Base-by-base conservation (phyloP, 2,888 invertebrate species). In the Pantelozetes paolii region DNA sequence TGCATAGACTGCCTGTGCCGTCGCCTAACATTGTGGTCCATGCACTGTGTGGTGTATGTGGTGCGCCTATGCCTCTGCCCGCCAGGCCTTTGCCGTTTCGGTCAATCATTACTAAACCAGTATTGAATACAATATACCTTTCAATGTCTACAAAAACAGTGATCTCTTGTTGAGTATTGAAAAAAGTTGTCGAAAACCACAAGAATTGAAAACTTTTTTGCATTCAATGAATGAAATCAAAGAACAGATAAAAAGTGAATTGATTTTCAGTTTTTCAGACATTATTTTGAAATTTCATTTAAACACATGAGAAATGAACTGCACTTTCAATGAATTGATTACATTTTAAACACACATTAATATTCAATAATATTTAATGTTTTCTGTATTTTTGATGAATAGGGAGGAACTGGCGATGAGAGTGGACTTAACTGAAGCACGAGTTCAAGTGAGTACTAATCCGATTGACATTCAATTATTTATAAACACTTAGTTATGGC, bases 401-500 rank as follows among this genome's bases (percentile, higher is more conserved):
- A 85, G 94, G 80, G 92, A 94, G 83, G 94, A 94, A 83, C 86
- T 94, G 78, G 94, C 94, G 64, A 92, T 93, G 88, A 93, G 93
- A 86, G 94, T 94, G 81, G 93, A 93, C 84, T 87, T 94, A 79
- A 94, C 94, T 8, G 94, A 94, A 83, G 94, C 94, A 11, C 86
- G 94, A 83, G 94, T 94, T 18, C 94, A 94, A 89, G 94, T 93
- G 82, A 86, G 87, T 64, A 70, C 11, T 20, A 28, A 42, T 67
- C 13, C 6, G n/a, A 71, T 57, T 71, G n/a, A n/a, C n/a, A n/a
- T n/a, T n/a, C n/a, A n/a, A n/a, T 26, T 45, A 13, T 18, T 9
- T 45, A 45, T 71, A 71, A 57, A 23, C 20, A 59, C 1, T 71
- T 54, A 26, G 26, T 54, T 26, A 36, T 64, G n/a, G 1, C 20